Evolutionary conservation across 2,113 vertebrate species (phyloP).

Genomic region (Rhegmatorhina hoffmannsi): DNA sequence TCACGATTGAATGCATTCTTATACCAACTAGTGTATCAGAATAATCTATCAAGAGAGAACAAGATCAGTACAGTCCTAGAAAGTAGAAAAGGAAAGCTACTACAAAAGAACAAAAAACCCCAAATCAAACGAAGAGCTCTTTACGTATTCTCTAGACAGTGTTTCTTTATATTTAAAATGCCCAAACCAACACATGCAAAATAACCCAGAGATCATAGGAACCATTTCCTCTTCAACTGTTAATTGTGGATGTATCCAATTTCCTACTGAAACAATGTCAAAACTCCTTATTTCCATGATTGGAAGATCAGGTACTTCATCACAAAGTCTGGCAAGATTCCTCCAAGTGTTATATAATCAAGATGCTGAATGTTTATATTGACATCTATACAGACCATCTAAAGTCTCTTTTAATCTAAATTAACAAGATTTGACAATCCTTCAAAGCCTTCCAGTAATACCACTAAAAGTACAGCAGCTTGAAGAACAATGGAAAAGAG

Average conservation of each 20-base stretch:
- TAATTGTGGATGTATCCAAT: background rate
- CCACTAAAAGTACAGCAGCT: background rate
- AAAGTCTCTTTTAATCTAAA: background rate
- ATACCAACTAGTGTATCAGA: background rate
- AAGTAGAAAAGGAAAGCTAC: background rate
- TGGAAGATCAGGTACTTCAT: background rate
- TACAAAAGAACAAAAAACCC: background rate
- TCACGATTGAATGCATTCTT: background rate
- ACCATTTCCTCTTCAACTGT: background rate
- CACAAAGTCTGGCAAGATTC: background rate
- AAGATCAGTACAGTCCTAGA: background rate
- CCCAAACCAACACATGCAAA: background rate
- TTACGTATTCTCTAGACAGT: background rate
- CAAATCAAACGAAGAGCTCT: background rate
- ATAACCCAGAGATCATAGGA: background rate
- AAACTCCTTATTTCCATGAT: background rate
- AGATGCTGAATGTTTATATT: background rate
- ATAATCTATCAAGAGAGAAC: background rate
- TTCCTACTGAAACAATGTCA: background rate
- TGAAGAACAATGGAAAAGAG: background rate
- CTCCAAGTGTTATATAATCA: background rate
- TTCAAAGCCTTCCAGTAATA: background rate
- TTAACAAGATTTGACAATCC: background rate
- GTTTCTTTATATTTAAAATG: background rate
- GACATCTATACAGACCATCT: background rate